Conservation (phyloP, 2,113 vertebrate species). For the Sakesphorus luctuosus region DNA sequence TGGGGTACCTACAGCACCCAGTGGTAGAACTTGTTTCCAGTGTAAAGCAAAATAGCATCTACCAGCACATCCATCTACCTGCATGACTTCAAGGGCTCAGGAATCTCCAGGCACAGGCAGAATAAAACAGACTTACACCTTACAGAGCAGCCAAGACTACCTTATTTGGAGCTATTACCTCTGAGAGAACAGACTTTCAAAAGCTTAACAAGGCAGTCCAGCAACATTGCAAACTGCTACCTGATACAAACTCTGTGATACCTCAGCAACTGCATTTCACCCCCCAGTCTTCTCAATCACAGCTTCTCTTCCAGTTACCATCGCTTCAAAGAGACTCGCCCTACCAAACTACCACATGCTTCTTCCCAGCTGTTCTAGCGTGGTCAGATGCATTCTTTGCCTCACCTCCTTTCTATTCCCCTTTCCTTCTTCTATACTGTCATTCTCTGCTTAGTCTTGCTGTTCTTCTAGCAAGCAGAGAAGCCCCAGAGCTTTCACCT, state of each 20-base stretch:
- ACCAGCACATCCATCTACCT: background rate
- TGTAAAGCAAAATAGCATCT: background rate
- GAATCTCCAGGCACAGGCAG: background rate
- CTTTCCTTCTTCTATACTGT: background rate
- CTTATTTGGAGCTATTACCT: background rate
- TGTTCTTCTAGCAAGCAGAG: background rate
- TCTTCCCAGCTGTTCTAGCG: background rate
- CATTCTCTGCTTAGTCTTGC: background rate
- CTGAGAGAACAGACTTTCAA: background rate
- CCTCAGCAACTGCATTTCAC: background rate
- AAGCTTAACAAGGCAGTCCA: background rate
- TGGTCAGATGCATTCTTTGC: background rate
- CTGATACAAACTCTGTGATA: background rate
- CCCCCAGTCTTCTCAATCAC: background rate
- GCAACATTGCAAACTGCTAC: background rate
- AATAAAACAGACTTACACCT: background rate
- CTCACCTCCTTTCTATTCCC: background rate
- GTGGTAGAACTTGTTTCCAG: background rate
- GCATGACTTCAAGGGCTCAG: background rate
- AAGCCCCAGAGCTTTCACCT: background rate
- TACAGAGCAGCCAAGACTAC: background rate
- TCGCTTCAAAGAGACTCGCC: fast-evolving
- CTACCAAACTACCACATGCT: background rate
- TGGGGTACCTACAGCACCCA: background rate
- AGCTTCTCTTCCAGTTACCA: background rate